Conservation (phyloP, 92 coral and sea anemone species). For the Porites divaricata region DNA sequence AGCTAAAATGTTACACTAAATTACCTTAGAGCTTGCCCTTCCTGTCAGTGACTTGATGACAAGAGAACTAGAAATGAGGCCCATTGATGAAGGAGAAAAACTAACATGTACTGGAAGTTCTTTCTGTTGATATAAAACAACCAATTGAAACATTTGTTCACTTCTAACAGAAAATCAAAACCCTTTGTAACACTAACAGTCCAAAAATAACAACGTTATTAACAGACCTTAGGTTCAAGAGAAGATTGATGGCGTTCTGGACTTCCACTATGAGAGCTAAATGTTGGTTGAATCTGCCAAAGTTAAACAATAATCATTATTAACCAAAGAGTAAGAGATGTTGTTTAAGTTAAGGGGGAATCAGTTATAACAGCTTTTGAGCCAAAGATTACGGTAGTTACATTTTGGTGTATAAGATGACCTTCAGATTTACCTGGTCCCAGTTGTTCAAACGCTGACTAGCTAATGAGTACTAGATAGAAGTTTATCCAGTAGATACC, state of each 20-base stretch:
- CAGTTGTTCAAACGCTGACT: too few species aligned
- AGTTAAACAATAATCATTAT: not conserved
- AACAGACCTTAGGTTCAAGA: conserved; percentile 32
- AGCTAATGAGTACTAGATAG: too few species aligned
- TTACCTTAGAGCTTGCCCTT: conserved; percentile 84
- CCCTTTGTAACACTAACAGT: too few species aligned
- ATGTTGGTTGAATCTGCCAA: conserved; percentile 43
- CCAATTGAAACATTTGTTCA: not conserved
- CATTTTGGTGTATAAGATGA: too few species aligned
- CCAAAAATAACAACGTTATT: too few species aligned
- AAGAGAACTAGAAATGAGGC: conserved; percentile 92
- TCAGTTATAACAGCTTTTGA: too few species aligned
- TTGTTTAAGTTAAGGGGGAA: too few species aligned
- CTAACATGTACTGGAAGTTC: conserved; percentile 90
- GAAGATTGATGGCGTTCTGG: conserved; percentile 37
- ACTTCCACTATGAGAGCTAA: conserved; percentile 29
- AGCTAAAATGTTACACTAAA: not conserved
- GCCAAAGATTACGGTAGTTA: too few species aligned
- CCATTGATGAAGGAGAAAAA: conserved; percentile 94
- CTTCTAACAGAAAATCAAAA: not conserved
- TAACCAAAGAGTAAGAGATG: too few species aligned
- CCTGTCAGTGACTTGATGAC: conserved; percentile 73
- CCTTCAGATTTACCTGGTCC: too few species aligned
- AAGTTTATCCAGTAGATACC: too few species aligned
- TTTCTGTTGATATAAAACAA: conserved; percentile 60